These are phyloP conservation scores for Xiphophorus maculatus DNA, from an alignment of 2,113 vertebrate genomes.

Conservation along the genomic window DNA sequence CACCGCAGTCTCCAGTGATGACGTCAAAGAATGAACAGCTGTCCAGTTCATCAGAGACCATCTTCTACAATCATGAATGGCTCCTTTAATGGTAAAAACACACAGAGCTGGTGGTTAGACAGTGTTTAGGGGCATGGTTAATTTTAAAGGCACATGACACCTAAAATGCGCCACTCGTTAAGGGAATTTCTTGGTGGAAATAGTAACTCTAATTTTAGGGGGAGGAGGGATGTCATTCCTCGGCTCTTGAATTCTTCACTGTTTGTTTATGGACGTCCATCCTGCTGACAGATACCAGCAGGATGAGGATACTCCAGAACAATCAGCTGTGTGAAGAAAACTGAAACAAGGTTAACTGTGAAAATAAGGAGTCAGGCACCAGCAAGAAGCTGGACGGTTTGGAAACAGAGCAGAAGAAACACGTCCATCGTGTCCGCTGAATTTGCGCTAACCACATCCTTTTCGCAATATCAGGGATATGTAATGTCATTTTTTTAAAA, in stretches of 20 bases:
- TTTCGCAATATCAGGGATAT: no score
- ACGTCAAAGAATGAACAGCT: neutral
- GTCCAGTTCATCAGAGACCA: neutral
- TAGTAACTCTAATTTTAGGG: neutral
- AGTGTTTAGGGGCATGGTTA: neutral
- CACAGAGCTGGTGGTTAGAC: neutral
- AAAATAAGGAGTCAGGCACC: neutral
- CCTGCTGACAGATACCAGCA: neutral
- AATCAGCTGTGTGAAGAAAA: neutral
- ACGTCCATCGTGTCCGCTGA: no score
- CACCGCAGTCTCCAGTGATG: neutral
- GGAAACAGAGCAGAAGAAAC: no score
- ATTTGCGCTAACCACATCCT: no score
- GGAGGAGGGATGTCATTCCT: neutral
- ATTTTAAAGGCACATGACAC: constrained; percentile 1
- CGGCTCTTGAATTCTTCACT: neutral
- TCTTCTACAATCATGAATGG: neutral
- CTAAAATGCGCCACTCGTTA: neutral
- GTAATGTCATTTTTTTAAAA: no score
- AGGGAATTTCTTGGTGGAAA: neutral
- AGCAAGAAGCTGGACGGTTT: neutral
- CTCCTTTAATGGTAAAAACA: neutral
- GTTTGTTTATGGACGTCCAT: neutral
- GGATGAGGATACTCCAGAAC: neutral
- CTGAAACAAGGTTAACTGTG: neutral